Conservation (phyloP, 2,113 vertebrate genomes). For the Connochaetes taurinus region DNA sequence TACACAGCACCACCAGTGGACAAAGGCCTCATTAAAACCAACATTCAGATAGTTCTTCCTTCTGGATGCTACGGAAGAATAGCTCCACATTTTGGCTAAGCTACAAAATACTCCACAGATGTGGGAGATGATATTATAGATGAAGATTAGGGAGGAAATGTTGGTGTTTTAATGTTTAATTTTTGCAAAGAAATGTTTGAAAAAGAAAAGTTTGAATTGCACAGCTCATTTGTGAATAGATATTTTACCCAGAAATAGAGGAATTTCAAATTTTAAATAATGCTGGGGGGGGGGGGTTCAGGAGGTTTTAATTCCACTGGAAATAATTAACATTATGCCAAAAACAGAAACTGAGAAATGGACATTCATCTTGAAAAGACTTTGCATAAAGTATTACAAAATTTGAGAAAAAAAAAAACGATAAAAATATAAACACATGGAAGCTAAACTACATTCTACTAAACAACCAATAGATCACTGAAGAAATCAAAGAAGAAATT, state of each 20-base stretch:
- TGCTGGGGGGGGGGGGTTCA: neutral
- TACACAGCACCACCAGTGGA: neutral
- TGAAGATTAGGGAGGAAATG: neutral
- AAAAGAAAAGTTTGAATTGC: neutral
- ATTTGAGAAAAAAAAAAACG: neutral
- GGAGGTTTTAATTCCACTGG: neutral
- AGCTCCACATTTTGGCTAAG: neutral
- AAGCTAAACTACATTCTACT: neutral
- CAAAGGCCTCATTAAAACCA: neutral
- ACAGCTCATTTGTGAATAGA: neutral
- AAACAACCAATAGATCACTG: neutral
- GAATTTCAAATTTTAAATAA: neutral
- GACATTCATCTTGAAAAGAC: neutral
- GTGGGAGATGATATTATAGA: neutral
- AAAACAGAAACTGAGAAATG: neutral
- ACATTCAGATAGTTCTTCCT: neutral
- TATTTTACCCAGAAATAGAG: neutral
- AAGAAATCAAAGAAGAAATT: neutral
- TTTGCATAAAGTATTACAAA: neutral
- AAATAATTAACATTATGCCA: neutral
- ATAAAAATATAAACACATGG: neutral
- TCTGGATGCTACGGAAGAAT: neutral
- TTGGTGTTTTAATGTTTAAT: neutral
- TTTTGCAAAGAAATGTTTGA: neutral
- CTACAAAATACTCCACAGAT: neutral